Conservation (phyloP, 2,113 vertebrate genomes). For the Oriolus oriolus region DNA sequence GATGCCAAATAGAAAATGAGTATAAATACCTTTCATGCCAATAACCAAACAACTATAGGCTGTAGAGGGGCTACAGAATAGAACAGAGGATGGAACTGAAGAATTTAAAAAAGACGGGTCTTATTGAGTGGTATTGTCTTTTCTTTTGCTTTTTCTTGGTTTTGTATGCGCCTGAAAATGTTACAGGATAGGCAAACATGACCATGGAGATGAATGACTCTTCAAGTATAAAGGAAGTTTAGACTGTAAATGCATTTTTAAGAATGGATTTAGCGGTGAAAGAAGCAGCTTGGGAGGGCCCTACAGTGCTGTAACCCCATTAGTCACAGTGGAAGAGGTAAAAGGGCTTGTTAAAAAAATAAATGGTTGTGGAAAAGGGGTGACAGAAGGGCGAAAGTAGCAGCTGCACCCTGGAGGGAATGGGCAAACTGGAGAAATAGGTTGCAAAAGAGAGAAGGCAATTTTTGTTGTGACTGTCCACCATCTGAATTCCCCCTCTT, state of each 20-base stretch:
- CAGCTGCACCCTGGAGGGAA: slow-evolving; percentile 60
- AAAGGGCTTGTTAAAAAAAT: slow-evolving; percentile 66
- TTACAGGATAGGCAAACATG: not conserved
- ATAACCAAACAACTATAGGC: not conserved
- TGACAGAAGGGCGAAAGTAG: slow-evolving; percentile 45
- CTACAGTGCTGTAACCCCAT: slow-evolving; percentile 66
- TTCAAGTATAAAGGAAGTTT: slow-evolving; percentile 33
- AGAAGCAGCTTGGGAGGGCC: slow-evolving; percentile 57
- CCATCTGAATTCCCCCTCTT: not conserved
- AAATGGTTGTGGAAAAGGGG: slow-evolving; percentile 53
- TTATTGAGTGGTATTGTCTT: not conserved
- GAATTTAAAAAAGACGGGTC: not conserved
- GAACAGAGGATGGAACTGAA: not conserved
- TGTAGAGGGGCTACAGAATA: not conserved
- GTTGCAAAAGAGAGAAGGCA: not conserved
- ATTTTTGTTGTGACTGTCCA: not conserved
- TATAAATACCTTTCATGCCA: not conserved
- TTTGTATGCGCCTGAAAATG: not conserved
- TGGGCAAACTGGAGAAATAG: slow-evolving; percentile 32
- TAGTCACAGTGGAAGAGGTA: slow-evolving; percentile 68
- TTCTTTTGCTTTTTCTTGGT: slow-evolving; percentile 1
- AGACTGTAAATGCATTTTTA: slow-evolving; percentile 34
- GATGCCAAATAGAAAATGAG: not conserved
- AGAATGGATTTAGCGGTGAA: slow-evolving; percentile 60
- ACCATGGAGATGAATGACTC: not conserved